Conservation (phyloP, 92 coral and sea anemone genomes). For the Bergia puertoricense region DNA sequence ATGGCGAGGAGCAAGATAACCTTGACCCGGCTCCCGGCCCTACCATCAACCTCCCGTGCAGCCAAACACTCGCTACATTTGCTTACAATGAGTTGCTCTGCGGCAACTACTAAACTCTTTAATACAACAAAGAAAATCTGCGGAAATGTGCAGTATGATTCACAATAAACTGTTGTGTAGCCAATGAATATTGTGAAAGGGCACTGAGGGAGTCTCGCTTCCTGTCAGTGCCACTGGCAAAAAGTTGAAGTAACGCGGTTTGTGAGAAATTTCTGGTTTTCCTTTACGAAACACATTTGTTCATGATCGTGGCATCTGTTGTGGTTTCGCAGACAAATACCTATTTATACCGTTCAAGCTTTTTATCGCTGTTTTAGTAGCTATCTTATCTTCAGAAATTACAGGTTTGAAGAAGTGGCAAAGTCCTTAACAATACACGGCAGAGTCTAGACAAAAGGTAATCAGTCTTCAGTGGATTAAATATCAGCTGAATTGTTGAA, state of each 20-base stretch:
- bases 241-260: neutral
- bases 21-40: constrained; percentile 32
- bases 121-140: constrained; percentile 37
- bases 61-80: neutral
- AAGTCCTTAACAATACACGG: neutral
- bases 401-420: neutral
- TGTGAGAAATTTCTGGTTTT: constrained; percentile 13
- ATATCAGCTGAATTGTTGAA: neutral
- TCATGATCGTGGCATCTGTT: neutral
- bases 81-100: constrained; percentile 14
- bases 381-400: constrained; percentile 2
- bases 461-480: neutral
- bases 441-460: neutral
- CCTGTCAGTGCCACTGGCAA: constrained; percentile 1
- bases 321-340: neutral
- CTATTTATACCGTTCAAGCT: neutral
- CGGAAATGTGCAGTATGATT: constrained; percentile 32
- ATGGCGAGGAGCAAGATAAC: constrained; percentile 26
- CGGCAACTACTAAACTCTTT: constrained; percentile 20
- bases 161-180: constrained; percentile 39
- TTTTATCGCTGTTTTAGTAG: neutral
- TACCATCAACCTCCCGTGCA: constrained; percentile 28
- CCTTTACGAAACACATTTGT: neutral
- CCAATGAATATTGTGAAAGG: constrained; percentile 6
- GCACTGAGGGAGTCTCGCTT: constrained; percentile 23